Evolutionary conservation across 2,888 invertebrate species (phyloP).

Genomic region (Leptogaster cylindrica): DNA sequence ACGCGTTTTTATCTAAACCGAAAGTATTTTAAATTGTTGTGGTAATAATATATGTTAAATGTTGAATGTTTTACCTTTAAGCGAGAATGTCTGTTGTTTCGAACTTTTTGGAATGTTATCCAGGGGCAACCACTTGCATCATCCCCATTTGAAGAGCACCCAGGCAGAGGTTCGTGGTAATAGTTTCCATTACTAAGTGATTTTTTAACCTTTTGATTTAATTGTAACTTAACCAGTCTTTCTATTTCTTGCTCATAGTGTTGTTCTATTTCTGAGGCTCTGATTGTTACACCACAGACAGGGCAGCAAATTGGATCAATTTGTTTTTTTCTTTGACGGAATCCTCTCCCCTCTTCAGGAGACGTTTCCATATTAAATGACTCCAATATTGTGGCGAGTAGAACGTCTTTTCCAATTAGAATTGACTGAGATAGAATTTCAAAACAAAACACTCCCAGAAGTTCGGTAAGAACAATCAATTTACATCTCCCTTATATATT

Average conservation of each 20-base stretch:
- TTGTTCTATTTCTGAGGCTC: slow-evolving; percentile 81
- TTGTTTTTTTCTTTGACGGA: slow-evolving; percentile 68
- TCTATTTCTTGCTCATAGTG: slow-evolving; percentile 84
- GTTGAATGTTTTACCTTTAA: slow-evolving; percentile 59
- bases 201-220: slow-evolving; percentile 45
- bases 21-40: background rate
- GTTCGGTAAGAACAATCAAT: too few relatives aligned
- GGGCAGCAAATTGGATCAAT: slow-evolving; percentile 82
- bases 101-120: slow-evolving; percentile 78
- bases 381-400: too few relatives aligned
- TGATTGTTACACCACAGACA: slow-evolving; percentile 83
- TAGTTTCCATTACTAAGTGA: slow-evolving; percentile 48
- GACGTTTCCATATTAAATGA: slow-evolving; percentile 48
- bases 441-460: too few relatives aligned
- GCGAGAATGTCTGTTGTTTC: slow-evolving; percentile 74
- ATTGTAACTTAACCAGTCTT: slow-evolving; percentile 67
- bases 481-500: too few relatives aligned
- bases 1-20: slow-evolving; percentile 66
- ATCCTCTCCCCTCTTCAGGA: slow-evolving; percentile 47
- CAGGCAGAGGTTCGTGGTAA: slow-evolving; percentile 50
- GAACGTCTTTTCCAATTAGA: too few relatives aligned
- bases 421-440: too few relatives aligned
- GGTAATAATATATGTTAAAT: background rate
- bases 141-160: slow-evolving; percentile 44
- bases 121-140: slow-evolving; percentile 63